Base-by-base conservation (phyloP, 2,797 vertebrate species). In the Urophycis tenuis region DNA sequence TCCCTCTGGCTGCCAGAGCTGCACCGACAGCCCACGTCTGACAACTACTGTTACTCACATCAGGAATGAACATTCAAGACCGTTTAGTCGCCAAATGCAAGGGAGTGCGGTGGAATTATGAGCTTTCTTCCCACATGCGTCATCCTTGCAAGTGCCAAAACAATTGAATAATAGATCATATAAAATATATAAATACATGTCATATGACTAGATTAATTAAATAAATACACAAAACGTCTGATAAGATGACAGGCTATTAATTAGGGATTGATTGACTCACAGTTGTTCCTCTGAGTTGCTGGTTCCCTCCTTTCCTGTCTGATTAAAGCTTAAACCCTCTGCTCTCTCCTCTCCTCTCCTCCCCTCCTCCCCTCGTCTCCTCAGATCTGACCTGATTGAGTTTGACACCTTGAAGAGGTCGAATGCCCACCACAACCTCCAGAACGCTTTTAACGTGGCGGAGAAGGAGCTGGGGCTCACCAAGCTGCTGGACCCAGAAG, bases 401-500 rank as follows among this genome's bases (percentile, higher is more conserved):
- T 96, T 98, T 78, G 96, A 95, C 84, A 93, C 91, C 35, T 85
- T 98, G 85, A 97, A 95, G 85, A 95, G 95, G 77, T 97, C 96
- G 77, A 98, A 98, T 1, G 96, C 96, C 74, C 96, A 98, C 85
- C 95, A 97, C 91, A 98, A 98, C 87, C 94, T 98, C 41, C 96
- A 97, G 80, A 97, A 97, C 78, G 96, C 95, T 41, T 98, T 98
- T 88, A 97, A 96, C 76, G 89, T 95, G 85, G 96, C 96, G 0
- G 96, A 98, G 88, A 95, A 96, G 71, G 95, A 98, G 78, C 89
- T 98, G 75, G 96, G 96, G 0, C 94, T 98, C n/a, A 97, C 96
- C 41, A 97, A 97, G 81, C 93, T 98, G 53, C 92, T 97, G 89
- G 96, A 97, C 85, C 96, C 96, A 6, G 96, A 97, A 88, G 96